A percentile compares a stretch with the other conserved stretches of the same genome.
phyloP scores from a whole-genome alignment of 92 coral and sea anemone genomes.

The Anthopleura xanthogrammica region DNA sequence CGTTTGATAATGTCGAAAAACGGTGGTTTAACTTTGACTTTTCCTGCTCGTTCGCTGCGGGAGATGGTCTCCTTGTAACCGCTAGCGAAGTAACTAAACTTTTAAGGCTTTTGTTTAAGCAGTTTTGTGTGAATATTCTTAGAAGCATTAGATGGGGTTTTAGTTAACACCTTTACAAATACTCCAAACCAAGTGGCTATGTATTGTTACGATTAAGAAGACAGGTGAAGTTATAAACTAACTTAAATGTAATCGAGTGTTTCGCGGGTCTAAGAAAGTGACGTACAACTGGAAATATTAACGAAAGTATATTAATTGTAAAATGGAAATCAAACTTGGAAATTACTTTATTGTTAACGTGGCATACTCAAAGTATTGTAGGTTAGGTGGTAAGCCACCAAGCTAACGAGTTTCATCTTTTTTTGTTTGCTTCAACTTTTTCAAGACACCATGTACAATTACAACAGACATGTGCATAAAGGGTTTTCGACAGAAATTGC shows the following conservation, averaged over 20 bases:
- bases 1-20: conserved; percentile 1
- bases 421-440: background rate
- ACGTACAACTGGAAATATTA: background rate
- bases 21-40: conserved; percentile 4
- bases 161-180: conserved; percentile 88
- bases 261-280: conserved; percentile 14
- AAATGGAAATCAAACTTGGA: conserved; percentile 6
- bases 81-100: conserved; percentile 18
- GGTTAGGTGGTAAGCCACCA: background rate
- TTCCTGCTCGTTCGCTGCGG: conserved; percentile 23
- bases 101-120: conserved; percentile 49
- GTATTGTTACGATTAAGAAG: conserved; percentile 65
- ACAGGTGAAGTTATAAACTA: conserved; percentile 64
- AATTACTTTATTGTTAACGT: conserved; percentile 11
- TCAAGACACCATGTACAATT: conserved; percentile 11
- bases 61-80: conserved; percentile 1
- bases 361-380: conserved; percentile 16
- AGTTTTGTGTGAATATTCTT: conserved; percentile 52
- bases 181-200: conserved; percentile 68
- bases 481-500: conserved; percentile 16
- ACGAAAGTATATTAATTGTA: conserved; percentile 1
- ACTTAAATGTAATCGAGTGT: conserved; percentile 15
- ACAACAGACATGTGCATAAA: conserved; percentile 17
- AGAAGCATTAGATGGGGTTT: conserved; percentile 56
- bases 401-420: background rate